Evolutionary conservation across 2,888 invertebrate genomes (phyloP).

Genomic region (Drosophila buzzatii): DNA sequence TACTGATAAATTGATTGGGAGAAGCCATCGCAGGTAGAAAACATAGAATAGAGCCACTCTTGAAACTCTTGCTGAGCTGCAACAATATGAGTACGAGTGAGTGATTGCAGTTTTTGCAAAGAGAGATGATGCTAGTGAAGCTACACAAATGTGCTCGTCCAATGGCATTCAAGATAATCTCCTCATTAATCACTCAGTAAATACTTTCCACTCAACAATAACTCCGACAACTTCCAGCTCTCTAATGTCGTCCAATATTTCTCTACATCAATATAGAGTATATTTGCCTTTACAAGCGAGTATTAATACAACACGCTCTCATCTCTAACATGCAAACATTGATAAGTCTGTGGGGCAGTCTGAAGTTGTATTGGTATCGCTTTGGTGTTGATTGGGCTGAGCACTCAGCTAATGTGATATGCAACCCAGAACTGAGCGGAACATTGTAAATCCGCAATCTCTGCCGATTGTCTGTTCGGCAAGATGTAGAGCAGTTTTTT

Average conservation of each 20-base stretch:
- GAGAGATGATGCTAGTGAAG: too few relatives aligned
- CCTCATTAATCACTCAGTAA: too few relatives aligned
- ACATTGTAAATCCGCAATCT: neutral
- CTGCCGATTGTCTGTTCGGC: conserved; percentile 12
- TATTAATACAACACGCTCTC: neutral
- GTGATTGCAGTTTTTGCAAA: too few relatives aligned
- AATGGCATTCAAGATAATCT: too few relatives aligned
- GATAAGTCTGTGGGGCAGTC: neutral
- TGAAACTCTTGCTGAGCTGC: too few relatives aligned
- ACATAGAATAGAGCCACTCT: too few relatives aligned
- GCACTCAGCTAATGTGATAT: conserved; percentile 6
- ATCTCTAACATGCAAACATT: conserved; percentile 1
- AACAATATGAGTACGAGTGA: too few relatives aligned
- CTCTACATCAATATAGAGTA: too few relatives aligned
- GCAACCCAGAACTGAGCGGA: neutral
- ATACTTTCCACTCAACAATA: neutral
- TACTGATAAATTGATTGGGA: too few relatives aligned
- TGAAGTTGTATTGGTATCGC: conserved; percentile 2
- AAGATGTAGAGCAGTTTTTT: conserved; percentile 16
- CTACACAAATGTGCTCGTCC: too few relatives aligned
- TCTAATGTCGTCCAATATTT: neutral
- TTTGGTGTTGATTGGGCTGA: neutral
- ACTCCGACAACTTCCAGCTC: neutral
- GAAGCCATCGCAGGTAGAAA: too few relatives aligned
- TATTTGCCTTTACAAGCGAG: neutral